These are phyloP conservation scores for Limnodromus scolopaceus DNA, from an alignment of 2,797 vertebrate genomes.

Conservation along the genomic window DNA sequence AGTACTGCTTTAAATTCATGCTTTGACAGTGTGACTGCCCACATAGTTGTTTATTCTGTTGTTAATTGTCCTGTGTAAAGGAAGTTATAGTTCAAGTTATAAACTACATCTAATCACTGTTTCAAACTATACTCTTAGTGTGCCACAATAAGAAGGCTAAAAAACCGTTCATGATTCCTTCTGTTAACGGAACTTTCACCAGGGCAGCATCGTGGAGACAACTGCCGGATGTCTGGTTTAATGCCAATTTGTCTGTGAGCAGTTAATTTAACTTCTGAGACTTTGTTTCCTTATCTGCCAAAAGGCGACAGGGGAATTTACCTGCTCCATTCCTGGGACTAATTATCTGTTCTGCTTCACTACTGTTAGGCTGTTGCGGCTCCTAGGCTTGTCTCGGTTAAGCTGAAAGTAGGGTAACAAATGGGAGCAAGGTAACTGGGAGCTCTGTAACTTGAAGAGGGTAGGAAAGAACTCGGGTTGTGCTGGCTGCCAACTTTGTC, in stretches of 20 bases:
- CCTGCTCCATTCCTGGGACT: neutral
- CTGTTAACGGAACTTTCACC: neutral
- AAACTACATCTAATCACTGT: neutral
- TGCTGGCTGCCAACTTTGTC: neutral
- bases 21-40: neutral
- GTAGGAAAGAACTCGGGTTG: neutral
- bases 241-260: neutral
- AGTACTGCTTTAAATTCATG: neutral
- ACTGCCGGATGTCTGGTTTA: neutral
- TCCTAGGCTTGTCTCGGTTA: neutral
- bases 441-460: neutral
- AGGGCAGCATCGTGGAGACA: neutral
- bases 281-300: neutral
- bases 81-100: neutral
- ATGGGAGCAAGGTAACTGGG: neutral
- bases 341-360: neutral
- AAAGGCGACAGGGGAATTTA: neutral
- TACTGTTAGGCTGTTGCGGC: neutral
- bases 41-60: neutral
- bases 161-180: neutral
- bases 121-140: neutral
- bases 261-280: neutral
- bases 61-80: neutral
- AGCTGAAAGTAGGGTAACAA: neutral
- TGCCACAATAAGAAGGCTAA: neutral